phyloP scores from a whole-genome alignment of 2,113 vertebrate species.

The Hydrochoerus hydrochaeris region DNA sequence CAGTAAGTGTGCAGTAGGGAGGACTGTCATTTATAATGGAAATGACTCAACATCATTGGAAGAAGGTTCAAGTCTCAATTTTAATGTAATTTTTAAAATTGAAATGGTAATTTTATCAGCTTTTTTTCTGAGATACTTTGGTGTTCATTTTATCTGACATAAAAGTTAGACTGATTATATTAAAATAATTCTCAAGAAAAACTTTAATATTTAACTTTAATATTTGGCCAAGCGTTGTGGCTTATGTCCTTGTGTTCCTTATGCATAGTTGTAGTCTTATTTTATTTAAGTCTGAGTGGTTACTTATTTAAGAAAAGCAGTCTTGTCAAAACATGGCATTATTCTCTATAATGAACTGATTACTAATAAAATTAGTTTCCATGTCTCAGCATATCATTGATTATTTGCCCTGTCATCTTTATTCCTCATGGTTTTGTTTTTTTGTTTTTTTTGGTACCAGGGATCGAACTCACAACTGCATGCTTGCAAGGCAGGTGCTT shows the following conservation, averaged over 20 bases:
- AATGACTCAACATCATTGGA: conserved; percentile 1
- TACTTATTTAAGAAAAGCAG: conserved; percentile 1
- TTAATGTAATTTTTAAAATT: not conserved
- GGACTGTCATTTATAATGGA: not conserved
- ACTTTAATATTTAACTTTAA: too few relatives aligned
- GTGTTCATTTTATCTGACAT: too few relatives aligned
- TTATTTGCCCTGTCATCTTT: not conserved
- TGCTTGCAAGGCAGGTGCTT: too few relatives aligned
- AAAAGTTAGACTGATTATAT: too few relatives aligned
- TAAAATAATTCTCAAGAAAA: too few relatives aligned
- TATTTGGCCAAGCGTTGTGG: too few relatives aligned
- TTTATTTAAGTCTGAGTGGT: not conserved
- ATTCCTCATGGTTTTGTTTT: not conserved
- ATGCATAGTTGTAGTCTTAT: not conserved
- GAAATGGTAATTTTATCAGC: not conserved
- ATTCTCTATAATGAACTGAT: not conserved
- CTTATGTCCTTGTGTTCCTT: too few relatives aligned
- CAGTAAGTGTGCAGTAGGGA: not conserved
- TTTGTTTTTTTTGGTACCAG: too few relatives aligned
- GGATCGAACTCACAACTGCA: too few relatives aligned
- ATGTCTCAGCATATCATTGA: not conserved
- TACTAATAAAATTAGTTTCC: not conserved
- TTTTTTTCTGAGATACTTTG: not conserved
- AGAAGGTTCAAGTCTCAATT: conserved; percentile 11
- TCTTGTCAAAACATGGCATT: conserved; percentile 15